phyloP scores from a whole-genome alignment of 30 jellyfish, hydroid and myxozoan genomes.

The Sanderia malayensis region DNA sequence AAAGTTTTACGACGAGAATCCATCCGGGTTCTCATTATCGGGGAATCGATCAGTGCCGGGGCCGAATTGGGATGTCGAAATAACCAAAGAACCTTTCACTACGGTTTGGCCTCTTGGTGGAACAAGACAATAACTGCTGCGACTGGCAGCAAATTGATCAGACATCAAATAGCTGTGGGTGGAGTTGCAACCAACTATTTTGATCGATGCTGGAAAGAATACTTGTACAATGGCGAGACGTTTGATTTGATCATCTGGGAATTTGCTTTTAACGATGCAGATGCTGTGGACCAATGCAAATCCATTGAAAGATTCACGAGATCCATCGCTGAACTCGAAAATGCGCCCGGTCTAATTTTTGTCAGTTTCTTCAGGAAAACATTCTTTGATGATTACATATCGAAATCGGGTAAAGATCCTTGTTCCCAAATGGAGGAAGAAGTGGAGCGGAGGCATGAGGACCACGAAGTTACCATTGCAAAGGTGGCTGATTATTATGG shows the following conservation, averaged over 20 bases:
- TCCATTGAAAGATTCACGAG: constrained; percentile 64
- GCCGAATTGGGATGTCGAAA: constrained; percentile 91
- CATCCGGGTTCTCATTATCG: constrained; percentile 60
- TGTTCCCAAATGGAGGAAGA: constrained; percentile 30
- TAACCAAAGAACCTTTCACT: constrained; percentile 63
- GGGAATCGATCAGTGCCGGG: constrained; percentile 88
- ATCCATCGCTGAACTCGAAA: constrained; percentile 34
- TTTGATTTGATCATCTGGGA: constrained; percentile 93
- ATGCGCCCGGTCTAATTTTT: constrained; percentile 53
- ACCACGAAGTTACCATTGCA: constrained; percentile 30
- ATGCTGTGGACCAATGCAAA: constrained; percentile 33
- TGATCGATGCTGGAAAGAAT: constrained; percentile 90
- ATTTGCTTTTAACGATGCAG: constrained; percentile 77
- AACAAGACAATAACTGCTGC: constrained; percentile 53
- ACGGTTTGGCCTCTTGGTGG: constrained; percentile 92
- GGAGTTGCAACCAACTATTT: constrained; percentile 85
- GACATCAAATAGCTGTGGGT: constrained; percentile 90
- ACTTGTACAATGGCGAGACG: constrained; percentile 52
- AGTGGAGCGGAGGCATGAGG: constrained; percentile 15
- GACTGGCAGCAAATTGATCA: constrained; percentile 70
- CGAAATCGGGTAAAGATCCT: constrained; percentile 26
- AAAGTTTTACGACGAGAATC: constrained; percentile 60
- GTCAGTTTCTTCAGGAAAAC: constrained; percentile 59
- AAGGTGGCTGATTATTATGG: constrained; percentile 55
- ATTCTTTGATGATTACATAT: constrained; percentile 32